A percentile compares a stretch with the other conserved stretches of the same genome.
Conservation (phyloP, 2,113 vertebrate species). For the Callospermophilus lateralis region DNA sequence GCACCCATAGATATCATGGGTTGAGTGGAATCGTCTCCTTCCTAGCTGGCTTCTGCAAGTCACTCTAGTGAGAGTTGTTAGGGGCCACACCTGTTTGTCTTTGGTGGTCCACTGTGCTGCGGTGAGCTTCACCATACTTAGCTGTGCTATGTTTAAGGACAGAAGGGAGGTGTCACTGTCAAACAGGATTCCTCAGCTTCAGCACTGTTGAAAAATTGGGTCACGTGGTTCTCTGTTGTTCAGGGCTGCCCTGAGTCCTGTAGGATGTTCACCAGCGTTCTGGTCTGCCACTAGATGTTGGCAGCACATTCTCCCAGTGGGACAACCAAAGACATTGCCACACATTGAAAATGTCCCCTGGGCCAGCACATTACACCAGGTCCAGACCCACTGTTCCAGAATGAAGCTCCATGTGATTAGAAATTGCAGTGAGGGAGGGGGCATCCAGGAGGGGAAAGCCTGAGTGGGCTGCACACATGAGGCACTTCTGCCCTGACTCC, state of each 20-base stretch:
- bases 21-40: background rate
- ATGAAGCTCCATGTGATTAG: rapidly evolving
- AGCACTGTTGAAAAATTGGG: rapidly evolving
- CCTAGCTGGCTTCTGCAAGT: background rate
- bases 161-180: rapidly evolving
- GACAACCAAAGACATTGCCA: background rate
- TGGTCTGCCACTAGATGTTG: background rate
- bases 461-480: background rate
- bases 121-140: background rate
- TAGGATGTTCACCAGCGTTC: background rate
- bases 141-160: rapidly evolving
- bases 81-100: rapidly evolving
- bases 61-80: background rate
- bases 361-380: background rate
- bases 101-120: background rate
- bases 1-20: background rate
- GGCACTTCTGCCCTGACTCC: background rate
- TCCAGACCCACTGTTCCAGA: background rate
- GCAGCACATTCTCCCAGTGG: too few species aligned
- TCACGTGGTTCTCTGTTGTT: too few species aligned
- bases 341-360: background rate
- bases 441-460: background rate
- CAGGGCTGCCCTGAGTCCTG: background rate
- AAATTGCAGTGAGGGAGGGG: rapidly evolving
- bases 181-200: background rate